phyloP scores from a whole-genome alignment of 1,140 invertebrate species.

The Hypothenemus hampei region DNA sequence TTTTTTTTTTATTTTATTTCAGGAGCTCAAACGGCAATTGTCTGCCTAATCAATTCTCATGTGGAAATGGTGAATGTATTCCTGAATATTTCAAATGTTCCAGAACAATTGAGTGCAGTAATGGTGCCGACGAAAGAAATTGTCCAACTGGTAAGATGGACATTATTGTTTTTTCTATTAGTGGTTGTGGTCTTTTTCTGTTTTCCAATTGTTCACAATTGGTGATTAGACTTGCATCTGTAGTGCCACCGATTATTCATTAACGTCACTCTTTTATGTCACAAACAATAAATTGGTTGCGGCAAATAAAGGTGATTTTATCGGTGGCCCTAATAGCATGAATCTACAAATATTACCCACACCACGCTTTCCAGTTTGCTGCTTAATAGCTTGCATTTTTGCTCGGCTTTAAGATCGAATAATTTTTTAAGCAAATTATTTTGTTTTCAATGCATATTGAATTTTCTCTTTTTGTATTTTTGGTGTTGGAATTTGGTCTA shows the following conservation, averaged over 20 bases:
- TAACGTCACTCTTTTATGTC: too few species aligned
- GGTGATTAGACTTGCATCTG: not conserved
- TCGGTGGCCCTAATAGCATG: not conserved
- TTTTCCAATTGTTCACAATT: too few species aligned
- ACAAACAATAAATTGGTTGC: too few species aligned
- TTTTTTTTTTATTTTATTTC: constrained; percentile 20
- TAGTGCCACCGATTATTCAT: not conserved
- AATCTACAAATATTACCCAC: too few species aligned
- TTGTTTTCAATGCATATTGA: constrained; percentile 13
- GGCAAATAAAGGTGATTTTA: too few species aligned
- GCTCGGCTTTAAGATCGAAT: not conserved
- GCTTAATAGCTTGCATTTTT: constrained; percentile 10
- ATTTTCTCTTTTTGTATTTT: not conserved
- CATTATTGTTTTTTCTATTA: too few species aligned
- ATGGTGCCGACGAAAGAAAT: constrained; percentile 52
- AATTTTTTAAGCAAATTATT: not conserved
- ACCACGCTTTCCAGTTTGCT: constrained; percentile 1
- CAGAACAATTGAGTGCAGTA: constrained; percentile 48
- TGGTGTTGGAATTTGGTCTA: constrained; percentile 5
- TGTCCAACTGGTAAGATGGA: constrained; percentile 48
- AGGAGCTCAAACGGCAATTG: constrained; percentile 14
- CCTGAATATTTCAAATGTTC: constrained; percentile 48
- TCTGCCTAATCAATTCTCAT: constrained; percentile 32
- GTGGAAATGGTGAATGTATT: constrained; percentile 52
- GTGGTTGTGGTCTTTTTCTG: too few species aligned